Evolutionary conservation across 2,888 invertebrate genomes (phyloP).

Genomic region (Heteromurus nitidus): DNA sequence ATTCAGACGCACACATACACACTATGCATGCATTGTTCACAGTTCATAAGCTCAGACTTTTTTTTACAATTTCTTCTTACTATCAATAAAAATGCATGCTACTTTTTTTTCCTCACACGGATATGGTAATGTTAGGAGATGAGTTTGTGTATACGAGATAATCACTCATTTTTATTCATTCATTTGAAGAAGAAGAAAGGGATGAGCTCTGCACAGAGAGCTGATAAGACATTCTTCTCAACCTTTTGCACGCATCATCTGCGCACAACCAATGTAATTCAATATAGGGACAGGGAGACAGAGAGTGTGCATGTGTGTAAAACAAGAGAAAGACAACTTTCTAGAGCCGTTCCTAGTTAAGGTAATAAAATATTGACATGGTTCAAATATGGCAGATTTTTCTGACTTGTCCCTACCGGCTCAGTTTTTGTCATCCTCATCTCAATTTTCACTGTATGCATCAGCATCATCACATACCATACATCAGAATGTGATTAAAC

Average conservation of each 20-base stretch:
- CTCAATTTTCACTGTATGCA: not conserved
- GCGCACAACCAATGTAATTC: too few species aligned
- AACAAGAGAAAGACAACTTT: not conserved
- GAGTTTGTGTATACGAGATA: conserved; percentile 15
- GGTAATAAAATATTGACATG: conserved; percentile 57
- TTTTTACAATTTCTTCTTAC: not conserved
- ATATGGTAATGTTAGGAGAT: conserved; percentile 27
- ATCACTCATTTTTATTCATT: conserved; percentile 57
- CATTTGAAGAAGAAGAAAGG: conserved; percentile 17
- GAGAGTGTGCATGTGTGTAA: too few species aligned
- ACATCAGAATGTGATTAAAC: not conserved
- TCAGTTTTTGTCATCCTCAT: conserved; percentile 19
- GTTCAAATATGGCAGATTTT: conserved; percentile 43
- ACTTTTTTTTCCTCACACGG: conserved; percentile 24
- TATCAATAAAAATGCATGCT: not conserved
- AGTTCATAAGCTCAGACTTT: too few species aligned
- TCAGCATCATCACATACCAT: not conserved
- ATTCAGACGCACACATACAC: not conserved
- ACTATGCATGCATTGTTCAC: not conserved
- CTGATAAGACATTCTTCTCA: too few species aligned
- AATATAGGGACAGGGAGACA: too few species aligned
- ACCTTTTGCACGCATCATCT: too few species aligned
- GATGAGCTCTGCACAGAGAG: not conserved
- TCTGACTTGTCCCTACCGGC: conserved; percentile 18
- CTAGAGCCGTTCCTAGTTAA: conserved; percentile 36